A percentile compares a stretch with the other conserved stretches of the same genome.
Conservation (phyloP, 2,113 vertebrate genomes). For the Hucho hucho region DNA sequence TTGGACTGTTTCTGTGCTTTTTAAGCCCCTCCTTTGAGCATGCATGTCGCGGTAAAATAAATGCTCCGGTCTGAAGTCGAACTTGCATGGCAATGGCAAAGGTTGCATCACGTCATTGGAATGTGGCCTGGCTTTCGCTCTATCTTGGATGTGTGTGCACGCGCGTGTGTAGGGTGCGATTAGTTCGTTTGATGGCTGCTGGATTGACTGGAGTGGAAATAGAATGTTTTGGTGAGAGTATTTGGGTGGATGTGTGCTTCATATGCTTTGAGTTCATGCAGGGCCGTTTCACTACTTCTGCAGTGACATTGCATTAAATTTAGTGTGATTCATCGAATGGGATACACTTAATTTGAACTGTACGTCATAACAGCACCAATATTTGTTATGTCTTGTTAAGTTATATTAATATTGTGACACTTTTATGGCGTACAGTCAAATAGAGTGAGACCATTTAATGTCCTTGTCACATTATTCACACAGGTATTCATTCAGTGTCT, state of each 20-base stretch:
- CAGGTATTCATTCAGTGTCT: not conserved
- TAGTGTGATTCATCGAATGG: not conserved
- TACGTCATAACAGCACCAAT: no score
- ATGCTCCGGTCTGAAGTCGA: slow-evolving; percentile 32
- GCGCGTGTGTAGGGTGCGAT: not conserved
- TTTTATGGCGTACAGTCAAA: no score
- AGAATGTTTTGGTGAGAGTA: not conserved
- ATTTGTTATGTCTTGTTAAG: no score
- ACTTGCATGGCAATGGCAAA: slow-evolving; percentile 46
- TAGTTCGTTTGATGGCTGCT: not conserved
- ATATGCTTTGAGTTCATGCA: not conserved
- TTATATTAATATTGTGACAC: no score
- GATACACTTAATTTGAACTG: no score
- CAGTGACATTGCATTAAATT: not conserved
- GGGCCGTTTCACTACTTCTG: not conserved
- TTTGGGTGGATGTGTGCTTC: not conserved
- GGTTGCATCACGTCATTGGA: slow-evolving; percentile 21
- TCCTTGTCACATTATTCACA: no score
- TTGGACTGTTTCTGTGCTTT: slow-evolving; percentile 29
- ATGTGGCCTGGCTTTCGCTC: slow-evolving; percentile 39
- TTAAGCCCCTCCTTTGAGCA: slow-evolving; percentile 64
- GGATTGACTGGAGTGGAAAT: not conserved
- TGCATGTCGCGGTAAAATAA: slow-evolving; percentile 57
- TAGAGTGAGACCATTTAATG: no score
- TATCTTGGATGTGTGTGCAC: not conserved